phyloP scores from a whole-genome alignment of 2,113 vertebrate genomes.

The Cisticola juncidis region DNA sequence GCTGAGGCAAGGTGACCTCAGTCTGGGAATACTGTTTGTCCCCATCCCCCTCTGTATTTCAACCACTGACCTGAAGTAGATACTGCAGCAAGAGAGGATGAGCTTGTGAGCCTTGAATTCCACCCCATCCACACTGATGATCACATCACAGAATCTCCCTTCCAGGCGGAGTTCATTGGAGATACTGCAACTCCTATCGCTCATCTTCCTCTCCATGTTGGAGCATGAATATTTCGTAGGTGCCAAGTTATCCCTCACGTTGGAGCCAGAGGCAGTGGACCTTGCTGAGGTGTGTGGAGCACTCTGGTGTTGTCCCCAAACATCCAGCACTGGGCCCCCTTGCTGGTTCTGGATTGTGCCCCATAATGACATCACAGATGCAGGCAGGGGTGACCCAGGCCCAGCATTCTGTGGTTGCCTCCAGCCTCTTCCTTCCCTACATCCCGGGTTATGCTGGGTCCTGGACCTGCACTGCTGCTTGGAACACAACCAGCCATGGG shows the following conservation, averaged over 20 bases:
- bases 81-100: slow-evolving; percentile 83
- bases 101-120: slow-evolving; percentile 83
- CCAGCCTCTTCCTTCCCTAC: neutral
- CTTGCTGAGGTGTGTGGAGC: neutral
- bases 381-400: slow-evolving; percentile 38
- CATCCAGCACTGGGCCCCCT: neutral
- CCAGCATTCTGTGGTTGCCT: neutral
- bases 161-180: slow-evolving; percentile 81
- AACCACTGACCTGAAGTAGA: slow-evolving; percentile 79
- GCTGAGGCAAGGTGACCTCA: neutral
- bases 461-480: rapidly evolving
- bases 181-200: slow-evolving; percentile 66
- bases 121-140: slow-evolving; percentile 75
- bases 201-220: slow-evolving; percentile 75
- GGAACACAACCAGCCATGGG: neutral
- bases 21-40: neutral
- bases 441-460: rapidly evolving
- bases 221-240: slow-evolving; percentile 18
- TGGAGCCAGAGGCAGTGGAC: slow-evolving; percentile 19
- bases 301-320: slow-evolving; percentile 48
- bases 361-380: slow-evolving; percentile 58
- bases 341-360: slow-evolving; percentile 48
- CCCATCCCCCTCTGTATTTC: neutral
- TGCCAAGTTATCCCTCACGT: slow-evolving; percentile 4
- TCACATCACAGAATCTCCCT: slow-evolving; percentile 79